phyloP scores from a whole-genome alignment of 1,140 invertebrate species.

The Leptonema lineaticorne region DNA sequence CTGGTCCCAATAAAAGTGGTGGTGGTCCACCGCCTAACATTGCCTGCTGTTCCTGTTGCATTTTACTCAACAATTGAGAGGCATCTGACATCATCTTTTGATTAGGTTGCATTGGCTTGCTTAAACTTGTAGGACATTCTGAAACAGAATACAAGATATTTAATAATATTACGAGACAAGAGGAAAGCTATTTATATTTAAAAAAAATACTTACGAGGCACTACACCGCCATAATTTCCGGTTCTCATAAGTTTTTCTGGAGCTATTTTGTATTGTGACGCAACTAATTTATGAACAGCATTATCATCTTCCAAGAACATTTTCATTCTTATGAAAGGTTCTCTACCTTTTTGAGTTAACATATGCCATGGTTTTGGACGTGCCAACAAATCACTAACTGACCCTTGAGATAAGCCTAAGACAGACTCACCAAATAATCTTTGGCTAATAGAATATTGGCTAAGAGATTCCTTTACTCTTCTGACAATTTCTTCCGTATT shows the following conservation, averaged over 20 bases:
- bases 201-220: slow-evolving; percentile 66
- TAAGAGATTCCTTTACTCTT: slow-evolving; percentile 95
- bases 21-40: slow-evolving; percentile 48
- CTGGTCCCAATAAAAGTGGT: slow-evolving; percentile 63
- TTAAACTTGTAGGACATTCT: slow-evolving; percentile 71
- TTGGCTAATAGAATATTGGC: slow-evolving; percentile 98
- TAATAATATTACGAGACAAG: not conserved
- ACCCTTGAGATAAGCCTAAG: slow-evolving; percentile 92
- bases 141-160: slow-evolving; percentile 44
- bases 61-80: slow-evolving; percentile 69
- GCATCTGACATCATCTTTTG: slow-evolving; percentile 72
- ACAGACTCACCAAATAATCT: slow-evolving; percentile 97
- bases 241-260: slow-evolving; percentile 95
- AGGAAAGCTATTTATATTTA: not conserved
- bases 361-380: slow-evolving; percentile 97
- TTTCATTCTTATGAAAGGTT: slow-evolving; percentile 97
- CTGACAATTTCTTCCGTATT: slow-evolving; percentile 99
- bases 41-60: slow-evolving; percentile 64
- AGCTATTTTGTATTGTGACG: slow-evolving; percentile 96
- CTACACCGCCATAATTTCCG: slow-evolving; percentile 84
- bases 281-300: slow-evolving; percentile 93
- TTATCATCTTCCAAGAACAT: slow-evolving; percentile 98
- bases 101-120: slow-evolving; percentile 73
- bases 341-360: slow-evolving; percentile 94
- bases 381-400: slow-evolving; percentile 91